phyloP scores from a whole-genome alignment of 1,140 invertebrate genomes.

The Acromyrmex heyeri region DNA sequence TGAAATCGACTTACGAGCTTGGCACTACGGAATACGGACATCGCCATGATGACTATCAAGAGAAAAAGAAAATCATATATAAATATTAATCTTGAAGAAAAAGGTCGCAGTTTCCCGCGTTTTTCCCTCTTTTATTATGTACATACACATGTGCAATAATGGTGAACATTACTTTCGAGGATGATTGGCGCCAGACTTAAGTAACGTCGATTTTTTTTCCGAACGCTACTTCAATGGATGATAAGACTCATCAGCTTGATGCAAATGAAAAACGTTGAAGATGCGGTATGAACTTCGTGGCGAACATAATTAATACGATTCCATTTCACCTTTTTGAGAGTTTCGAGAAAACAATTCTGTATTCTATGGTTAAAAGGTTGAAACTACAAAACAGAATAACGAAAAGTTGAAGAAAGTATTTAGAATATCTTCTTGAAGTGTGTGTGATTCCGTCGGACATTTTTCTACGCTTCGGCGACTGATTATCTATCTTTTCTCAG shows the following conservation, averaged over 20 bases:
- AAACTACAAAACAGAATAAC: neutral
- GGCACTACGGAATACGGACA: neutral
- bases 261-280: slow-evolving; percentile 13
- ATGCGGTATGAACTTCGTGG: neutral
- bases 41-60: slow-evolving; percentile 26
- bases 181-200: neutral
- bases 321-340: neutral
- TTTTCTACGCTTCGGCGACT: neutral
- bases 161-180: neutral
- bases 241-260: neutral
- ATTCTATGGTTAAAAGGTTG: neutral
- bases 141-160: neutral
- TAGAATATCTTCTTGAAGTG: neutral
- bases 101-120: neutral
- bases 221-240: no score
- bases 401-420: no score
- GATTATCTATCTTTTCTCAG: slow-evolving; percentile 8
- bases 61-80: slow-evolving; percentile 44
- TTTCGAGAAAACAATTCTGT: neutral
- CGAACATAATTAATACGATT: neutral
- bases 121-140: neutral
- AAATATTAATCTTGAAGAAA: neutral
- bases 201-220: no score
- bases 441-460: slow-evolving; percentile 1
- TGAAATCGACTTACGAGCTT: slow-evolving; percentile 62